These are phyloP conservation scores for Coenobita brevimanus DNA, from an alignment of 1,140 invertebrate species.

Conservation along the genomic window DNA sequence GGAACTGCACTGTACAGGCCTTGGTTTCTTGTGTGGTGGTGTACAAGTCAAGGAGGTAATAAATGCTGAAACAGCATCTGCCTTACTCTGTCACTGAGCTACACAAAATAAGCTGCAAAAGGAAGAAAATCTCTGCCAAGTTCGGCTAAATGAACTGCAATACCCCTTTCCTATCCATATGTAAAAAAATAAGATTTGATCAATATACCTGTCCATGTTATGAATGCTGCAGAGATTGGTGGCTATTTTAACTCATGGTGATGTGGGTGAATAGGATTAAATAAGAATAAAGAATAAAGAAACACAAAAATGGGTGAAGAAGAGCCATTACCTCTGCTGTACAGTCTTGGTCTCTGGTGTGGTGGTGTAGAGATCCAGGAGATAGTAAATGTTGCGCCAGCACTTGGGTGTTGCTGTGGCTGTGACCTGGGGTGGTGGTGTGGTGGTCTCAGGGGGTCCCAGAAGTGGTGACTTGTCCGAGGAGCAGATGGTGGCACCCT, in stretches of 20 bases:
- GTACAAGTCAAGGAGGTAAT: no score
- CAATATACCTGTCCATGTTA: no score
- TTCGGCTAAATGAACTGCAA: no score
- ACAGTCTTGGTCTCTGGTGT: conserved; percentile 96
- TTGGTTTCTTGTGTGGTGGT: no score
- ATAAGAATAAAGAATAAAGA: conserved; percentile 66
- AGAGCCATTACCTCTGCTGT: conserved; percentile 50
- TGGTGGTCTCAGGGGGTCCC: conserved; percentile 53
- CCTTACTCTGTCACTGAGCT: no score
- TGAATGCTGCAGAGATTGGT: no score
- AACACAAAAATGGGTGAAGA: neutral
- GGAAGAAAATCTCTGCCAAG: no score
- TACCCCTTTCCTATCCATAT: no score
- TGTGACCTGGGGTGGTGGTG: conserved; percentile 51
- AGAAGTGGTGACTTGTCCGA: conserved; percentile 66
- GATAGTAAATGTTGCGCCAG: conserved; percentile 95
- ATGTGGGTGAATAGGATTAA: neutral
- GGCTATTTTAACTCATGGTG: neutral
- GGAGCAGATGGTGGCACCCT: conserved; percentile 71
- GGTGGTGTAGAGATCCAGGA: conserved; percentile 93
- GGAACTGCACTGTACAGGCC: no score
- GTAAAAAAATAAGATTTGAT: no score
- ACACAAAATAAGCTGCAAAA: no score
- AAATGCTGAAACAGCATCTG: no score
- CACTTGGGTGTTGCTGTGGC: conserved; percentile 82